Conservation (phyloP, 2,797 vertebrate genomes). For the Melanotaenia maccullochi region DNA sequence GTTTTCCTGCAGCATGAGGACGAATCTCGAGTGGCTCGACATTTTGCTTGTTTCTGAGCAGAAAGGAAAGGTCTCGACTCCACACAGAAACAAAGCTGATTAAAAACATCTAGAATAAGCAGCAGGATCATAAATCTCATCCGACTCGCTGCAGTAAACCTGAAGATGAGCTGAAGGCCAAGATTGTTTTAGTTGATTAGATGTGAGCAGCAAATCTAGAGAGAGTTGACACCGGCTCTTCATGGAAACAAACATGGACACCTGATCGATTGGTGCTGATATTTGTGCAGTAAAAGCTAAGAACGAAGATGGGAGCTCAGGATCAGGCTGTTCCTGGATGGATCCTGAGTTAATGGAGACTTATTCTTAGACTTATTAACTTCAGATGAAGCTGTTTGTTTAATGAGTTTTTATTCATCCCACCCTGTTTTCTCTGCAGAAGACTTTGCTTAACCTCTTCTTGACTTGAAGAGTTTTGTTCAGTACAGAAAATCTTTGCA, state of each 20-base stretch:
- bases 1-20: conserved; percentile 1
- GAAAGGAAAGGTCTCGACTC: conserved; percentile 21
- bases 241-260: not conserved
- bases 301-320: not conserved
- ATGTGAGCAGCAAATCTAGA: not conserved
- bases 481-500: too few species aligned
- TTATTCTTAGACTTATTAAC: not conserved
- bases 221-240: not conserved
- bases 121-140: not conserved
- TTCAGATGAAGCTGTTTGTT: not conserved
- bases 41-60: conserved; percentile 26
- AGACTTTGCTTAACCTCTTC: too few species aligned
- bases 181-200: not conserved
- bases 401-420: too few species aligned
- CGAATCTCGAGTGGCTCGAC: conserved; percentile 31
- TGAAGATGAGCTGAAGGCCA: not conserved
- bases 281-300: not conserved
- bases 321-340: not conserved
- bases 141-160: not conserved
- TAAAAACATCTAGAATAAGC: conserved; percentile 26
- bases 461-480: too few species aligned
- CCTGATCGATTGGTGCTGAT: not conserved
- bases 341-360: not conserved
- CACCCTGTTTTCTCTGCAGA: too few species aligned
- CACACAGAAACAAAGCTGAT: conserved; percentile 21